Evolutionary conservation across 1,140 invertebrate genomes (phyloP), one percentile per base, ranked within the genome.

Genomic region (Temnothorax curvispinosus): DNA sequence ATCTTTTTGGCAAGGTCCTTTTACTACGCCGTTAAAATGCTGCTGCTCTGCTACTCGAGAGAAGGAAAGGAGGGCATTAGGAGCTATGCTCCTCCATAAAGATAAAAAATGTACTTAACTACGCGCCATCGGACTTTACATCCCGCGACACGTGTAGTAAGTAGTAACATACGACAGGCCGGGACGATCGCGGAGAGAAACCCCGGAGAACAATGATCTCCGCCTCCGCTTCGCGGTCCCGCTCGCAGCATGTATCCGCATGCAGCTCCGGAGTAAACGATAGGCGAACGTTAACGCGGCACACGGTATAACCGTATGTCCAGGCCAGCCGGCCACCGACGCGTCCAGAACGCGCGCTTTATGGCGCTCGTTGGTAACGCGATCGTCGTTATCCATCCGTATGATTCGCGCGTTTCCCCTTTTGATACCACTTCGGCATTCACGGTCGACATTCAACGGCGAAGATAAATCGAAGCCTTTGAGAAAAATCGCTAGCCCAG

Each of bases 401-500:
- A 44, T 88, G 89, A 92, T 91, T 91, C 88, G 76, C 64, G 67
- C 80, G 67, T 74, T 85, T 85, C 32, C 54, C 47, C 77, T 87
- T 88, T 54, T 35, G 77, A 90, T 88, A 86, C 77, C 76, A 41
- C 60, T 62, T 54, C 47, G 86, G 78, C 80, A 87, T 90, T 89
- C 88, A 72, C 44, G 8, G 76, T n/a, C 3, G 64, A 38, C 44
- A 58, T 80, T 88, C 88, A 85, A 64, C 82, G 74, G 54, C 75
- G 78, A 88, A 87, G 74, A 91, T 86, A 90, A 91, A 91, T 92
- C 87, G 75, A 27, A 71, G 76, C 71, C 84, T 87, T 87, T 78
- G 69, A 88, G 87, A 88, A 82, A 88, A 91, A 91, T 91, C 56
- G 71, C 71, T 62, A 50, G 35, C 11, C 78, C 32, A 58, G 27